These are phyloP conservation scores for Bombus sibiricus DNA, from an alignment of 1,140 invertebrate genomes.

Conservation along the genomic window DNA sequence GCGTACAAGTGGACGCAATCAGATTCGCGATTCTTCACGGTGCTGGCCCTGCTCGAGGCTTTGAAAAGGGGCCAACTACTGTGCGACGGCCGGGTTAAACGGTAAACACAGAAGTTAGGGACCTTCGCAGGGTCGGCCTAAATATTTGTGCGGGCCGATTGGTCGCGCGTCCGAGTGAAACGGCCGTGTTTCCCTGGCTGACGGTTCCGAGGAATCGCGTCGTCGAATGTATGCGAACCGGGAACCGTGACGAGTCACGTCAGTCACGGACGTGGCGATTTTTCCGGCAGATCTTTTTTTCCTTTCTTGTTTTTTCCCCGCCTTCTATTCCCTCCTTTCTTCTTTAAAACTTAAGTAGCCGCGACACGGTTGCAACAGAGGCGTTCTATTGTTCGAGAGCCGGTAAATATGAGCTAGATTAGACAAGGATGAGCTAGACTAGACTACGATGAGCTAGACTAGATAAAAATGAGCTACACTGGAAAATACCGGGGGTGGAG, in stretches of 20 bases:
- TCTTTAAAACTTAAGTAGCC: neutral
- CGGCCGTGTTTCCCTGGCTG: constrained; percentile 28
- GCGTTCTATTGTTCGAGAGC: neutral
- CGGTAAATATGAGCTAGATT: neutral
- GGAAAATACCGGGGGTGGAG: too few relatives aligned
- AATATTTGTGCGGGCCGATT: constrained; percentile 75
- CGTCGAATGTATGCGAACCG: neutral
- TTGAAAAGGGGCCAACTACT: constrained; percentile 62
- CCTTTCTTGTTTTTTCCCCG: neutral
- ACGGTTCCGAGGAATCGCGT: neutral
- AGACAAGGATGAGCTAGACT: too few relatives aligned
- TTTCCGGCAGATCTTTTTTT: constrained; percentile 18
- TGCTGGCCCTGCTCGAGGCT: constrained; percentile 18
- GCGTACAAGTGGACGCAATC: constrained; percentile 44
- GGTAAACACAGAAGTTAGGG: constrained; percentile 49
- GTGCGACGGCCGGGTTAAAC: constrained; percentile 64
- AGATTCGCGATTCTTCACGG: constrained; percentile 70
- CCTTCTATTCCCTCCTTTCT: neutral
- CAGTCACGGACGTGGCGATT: constrained; percentile 37
- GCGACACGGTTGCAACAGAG: neutral
- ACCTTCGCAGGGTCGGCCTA: constrained; percentile 53
- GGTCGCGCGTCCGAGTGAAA: constrained; percentile 62
- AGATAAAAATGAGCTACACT: neutral
- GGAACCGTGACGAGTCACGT: constrained; percentile 35
- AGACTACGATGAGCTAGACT: too few relatives aligned